phyloP scores from a whole-genome alignment of 2,113 vertebrate genomes.

The Castor canadensis region DNA sequence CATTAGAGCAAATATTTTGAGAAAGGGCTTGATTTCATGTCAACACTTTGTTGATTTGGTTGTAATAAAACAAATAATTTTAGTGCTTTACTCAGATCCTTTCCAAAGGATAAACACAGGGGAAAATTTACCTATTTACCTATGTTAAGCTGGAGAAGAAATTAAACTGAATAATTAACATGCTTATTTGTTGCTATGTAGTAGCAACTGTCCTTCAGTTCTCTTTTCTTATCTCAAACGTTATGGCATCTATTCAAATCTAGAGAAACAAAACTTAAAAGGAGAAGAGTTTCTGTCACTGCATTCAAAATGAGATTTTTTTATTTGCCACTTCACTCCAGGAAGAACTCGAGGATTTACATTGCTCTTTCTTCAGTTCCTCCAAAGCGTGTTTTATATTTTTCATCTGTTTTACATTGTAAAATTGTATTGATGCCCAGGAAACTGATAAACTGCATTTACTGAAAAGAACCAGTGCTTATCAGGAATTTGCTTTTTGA shows the following conservation, averaged over 20 bases:
- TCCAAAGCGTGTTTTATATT: slow-evolving; percentile 6
- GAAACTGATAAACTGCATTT: not conserved
- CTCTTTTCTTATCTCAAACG: not conserved
- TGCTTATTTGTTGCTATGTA: not conserved
- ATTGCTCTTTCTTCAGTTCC: not conserved
- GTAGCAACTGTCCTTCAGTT: slow-evolving; percentile 17
- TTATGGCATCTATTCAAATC: not conserved
- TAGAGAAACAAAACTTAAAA: not conserved
- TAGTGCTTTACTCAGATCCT: slow-evolving; percentile 25
- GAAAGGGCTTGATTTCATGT: slow-evolving; percentile 40
- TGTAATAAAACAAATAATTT: slow-evolving; percentile 56
- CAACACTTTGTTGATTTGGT: slow-evolving; percentile 57
- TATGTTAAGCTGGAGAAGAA: not conserved
- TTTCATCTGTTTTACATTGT: not conserved
- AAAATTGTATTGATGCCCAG: not conserved
- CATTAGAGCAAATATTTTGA: slow-evolving; percentile 63
- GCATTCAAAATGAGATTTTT: not conserved
- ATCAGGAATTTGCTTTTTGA: not conserved
- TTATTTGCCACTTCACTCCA: not conserved
- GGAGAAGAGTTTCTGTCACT: not conserved
- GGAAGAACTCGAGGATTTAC: not conserved
- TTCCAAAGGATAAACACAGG: not conserved
- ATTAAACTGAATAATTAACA: slow-evolving; percentile 29
- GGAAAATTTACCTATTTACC: not conserved
- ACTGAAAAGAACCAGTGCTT: not conserved